These are phyloP conservation scores for Porites lutea DNA, from an alignment of 64 coral and sea anemone species.

Conservation along the genomic window DNA sequence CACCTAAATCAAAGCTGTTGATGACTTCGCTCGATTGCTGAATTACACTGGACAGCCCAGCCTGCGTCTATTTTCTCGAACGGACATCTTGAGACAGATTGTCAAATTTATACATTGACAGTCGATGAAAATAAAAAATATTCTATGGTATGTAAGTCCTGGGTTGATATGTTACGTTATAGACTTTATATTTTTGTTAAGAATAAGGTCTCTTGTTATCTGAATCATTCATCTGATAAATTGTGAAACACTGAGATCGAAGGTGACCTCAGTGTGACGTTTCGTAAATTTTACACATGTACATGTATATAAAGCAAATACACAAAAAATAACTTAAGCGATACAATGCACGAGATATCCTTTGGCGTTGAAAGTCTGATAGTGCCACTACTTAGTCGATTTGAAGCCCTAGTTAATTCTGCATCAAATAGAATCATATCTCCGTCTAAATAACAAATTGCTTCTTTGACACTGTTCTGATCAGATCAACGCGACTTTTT, in stretches of 20 bases:
- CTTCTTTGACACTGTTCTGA: neutral
- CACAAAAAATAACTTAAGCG: slow-evolving; percentile 40
- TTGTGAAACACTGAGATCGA: neutral
- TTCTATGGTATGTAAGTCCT: too few species aligned
- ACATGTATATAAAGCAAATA: neutral
- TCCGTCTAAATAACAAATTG: neutral
- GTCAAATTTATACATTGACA: too few species aligned
- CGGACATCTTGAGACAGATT: too few species aligned
- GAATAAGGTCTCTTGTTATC: slow-evolving; percentile 1
- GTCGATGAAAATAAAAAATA: too few species aligned
- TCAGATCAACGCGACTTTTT: neutral
- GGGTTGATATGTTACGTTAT: neutral
- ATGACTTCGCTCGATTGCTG: neutral
- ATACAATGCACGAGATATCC: neutral
- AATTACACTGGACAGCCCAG: too few species aligned
- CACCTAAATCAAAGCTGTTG: too few species aligned
- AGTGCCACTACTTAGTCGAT: neutral
- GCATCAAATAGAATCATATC: neutral
- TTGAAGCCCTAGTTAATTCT: neutral
- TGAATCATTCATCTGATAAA: neutral
- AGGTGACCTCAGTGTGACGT: neutral
- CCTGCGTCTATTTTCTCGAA: neutral
- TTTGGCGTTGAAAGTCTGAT: neutral
- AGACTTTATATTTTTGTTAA: neutral
- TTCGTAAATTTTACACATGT: neutral